Evolutionary conservation across 2,888 invertebrate species (phyloP), one percentile per base, ranked within the genome.

Genomic region (Miltochrista miniata): DNA sequence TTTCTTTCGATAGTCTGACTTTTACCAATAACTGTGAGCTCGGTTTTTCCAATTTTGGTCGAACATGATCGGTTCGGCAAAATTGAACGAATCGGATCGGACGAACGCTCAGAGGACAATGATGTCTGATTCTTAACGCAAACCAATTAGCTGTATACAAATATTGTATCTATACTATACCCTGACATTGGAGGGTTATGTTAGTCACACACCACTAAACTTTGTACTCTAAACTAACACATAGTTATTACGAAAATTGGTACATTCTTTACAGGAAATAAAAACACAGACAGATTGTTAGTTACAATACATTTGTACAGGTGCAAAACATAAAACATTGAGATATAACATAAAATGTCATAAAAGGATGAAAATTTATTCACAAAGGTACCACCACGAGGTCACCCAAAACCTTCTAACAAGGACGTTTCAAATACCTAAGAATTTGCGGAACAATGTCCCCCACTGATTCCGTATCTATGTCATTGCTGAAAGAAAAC

Each of bases 401-500:
- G 56, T 46, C 65, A 57, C 70, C 79, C 71, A 69, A 72, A 73
- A 76, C 80, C 76, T 73, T 65, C 68, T 67, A 53, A 69, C 66
- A 72, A 57, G 55, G 68, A 59, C 52, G 59, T 57, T 57, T 62
- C 60, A 60, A 73, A 74, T 90, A 90, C 90, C 90, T 90, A 90
- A 90, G 90, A 45, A 89, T 63, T 45, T 75, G 78, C 45, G 81
- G 80, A 68, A 72, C 74, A 65, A 76, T 65, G 49, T 79, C 83
- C 74, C 79, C 82, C 65, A 74, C 79, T 48, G 67, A 65, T 51
- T 83, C 83, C 61, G 70, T 70, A 54, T 87, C 85, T 68, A 88
- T 79, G 81, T 84, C 82, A 64, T 89, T 89, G 87, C 90, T 90
- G 90, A 86, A 90, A 90, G 76, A 85, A 77, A 86, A 83, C 63